Evolutionary conservation across 2,888 invertebrate species (phyloP), one percentile per base, ranked within the genome.

Genomic region (Eulithis prunata): DNA sequence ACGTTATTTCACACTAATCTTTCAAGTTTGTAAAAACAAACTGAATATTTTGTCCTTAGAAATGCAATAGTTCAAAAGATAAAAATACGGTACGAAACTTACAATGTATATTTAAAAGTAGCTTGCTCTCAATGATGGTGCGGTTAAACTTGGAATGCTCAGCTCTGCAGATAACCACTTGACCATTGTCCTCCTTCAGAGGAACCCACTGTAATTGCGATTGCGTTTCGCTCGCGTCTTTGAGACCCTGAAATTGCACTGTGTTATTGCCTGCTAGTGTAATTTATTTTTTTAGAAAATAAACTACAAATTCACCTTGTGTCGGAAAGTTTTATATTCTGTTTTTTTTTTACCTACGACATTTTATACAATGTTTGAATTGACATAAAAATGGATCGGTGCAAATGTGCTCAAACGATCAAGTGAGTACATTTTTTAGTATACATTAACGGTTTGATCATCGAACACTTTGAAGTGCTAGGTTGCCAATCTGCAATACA

Each of bases 61-160:
- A 8, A 7, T 41, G 0, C 41, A 41, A 47, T 3, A 13, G 8
- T 49, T 49, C 11, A 36, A 56, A 13, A 4, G 14, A 57, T 43
- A 49, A 14, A 51, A 13, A 54, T 64, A 47, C 45, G 56, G 60
- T 56, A 55, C 52, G 38, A 13, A 36, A 90, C 98, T 97, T 90
- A 98, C 98, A 98, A 90, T 96, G 96, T 71, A 98, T 95, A 89
- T 97, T 97, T 64, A 98, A 93, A 78, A 95, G 96, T 94, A 97
- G 95, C 71, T 95, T 95, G 82, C 96, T 96, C 85, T 98, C 98
- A 69, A 96, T 95, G 28, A 95, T 94, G 52, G 96, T 96, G 74
- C 94, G 95, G 81, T 95, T 95, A 71, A 97, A 95, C 76, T 95
- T 94, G 38, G 95, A 94, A 90, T 98, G 98, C 75, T 96, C 96